These are phyloP conservation scores for Zygogramma bicolorata DNA, from an alignment of 2,888 invertebrate genomes.

Conservation along the genomic window DNA sequence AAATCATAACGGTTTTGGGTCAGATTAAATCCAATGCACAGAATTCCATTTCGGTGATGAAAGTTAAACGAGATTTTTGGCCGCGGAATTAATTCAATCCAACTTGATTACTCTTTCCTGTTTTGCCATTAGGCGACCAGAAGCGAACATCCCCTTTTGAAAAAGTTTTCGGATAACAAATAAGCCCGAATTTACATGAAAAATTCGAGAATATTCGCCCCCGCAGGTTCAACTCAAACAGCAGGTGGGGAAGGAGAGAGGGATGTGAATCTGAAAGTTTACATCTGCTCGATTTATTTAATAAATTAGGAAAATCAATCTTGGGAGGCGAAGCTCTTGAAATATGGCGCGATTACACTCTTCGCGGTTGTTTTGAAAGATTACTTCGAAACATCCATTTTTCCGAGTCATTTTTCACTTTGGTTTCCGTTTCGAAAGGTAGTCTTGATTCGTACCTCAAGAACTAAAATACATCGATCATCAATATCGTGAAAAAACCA, in stretches of 20 bases:
- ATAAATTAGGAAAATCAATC: constrained; percentile 12
- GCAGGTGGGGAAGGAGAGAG: background rate
- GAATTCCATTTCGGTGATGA: background rate
- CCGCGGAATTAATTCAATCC: background rate
- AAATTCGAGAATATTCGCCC: background rate
- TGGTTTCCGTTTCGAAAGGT: too few relatives aligned
- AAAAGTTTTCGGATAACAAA: constrained; percentile 1
- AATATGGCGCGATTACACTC: constrained; percentile 6
- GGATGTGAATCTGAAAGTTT: background rate
- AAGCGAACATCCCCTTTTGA: background rate
- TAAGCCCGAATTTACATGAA: constrained; percentile 5
- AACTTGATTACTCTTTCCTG: background rate
- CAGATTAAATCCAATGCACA: background rate
- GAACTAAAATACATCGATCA: too few relatives aligned
- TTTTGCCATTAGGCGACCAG: background rate
- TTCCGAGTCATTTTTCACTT: background rate
- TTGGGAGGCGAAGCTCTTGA: background rate
- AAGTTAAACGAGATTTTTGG: background rate
- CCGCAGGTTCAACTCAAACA: background rate
- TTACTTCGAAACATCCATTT: background rate
- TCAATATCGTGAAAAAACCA: too few relatives aligned
- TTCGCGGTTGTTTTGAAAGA: background rate
- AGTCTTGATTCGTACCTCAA: too few relatives aligned
- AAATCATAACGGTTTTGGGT: background rate
- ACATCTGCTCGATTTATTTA: constrained; percentile 8